These are phyloP conservation scores for Cottoperca gobio DNA, from an alignment of 2,797 vertebrate species.

Conservation along the genomic window DNA sequence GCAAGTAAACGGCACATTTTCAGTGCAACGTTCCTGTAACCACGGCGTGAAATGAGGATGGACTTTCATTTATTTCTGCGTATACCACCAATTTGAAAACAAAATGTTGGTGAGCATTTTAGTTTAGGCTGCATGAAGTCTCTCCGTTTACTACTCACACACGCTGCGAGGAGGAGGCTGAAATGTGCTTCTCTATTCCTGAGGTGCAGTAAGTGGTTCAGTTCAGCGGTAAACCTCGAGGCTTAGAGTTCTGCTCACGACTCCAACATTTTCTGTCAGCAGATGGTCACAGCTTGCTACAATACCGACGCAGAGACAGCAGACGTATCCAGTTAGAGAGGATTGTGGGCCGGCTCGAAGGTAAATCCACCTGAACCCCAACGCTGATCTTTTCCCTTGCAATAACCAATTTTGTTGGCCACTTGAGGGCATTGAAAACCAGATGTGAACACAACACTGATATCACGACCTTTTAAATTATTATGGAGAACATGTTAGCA, in stretches of 20 bases:
- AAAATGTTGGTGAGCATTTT: neutral
- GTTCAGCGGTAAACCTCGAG: neutral
- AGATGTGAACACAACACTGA: neutral
- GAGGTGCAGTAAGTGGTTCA: neutral
- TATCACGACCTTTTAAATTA: too few relatives aligned
- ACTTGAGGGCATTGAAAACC: neutral
- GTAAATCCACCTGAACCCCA: neutral
- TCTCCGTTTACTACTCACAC: neutral
- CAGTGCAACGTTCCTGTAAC: neutral
- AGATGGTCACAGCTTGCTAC: slow-evolving; percentile 21
- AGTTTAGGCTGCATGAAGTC: neutral
- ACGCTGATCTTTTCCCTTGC: neutral
- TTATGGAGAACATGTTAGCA: neutral
- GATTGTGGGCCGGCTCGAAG: neutral
- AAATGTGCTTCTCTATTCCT: slow-evolving; percentile 12
- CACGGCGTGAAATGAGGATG: neutral
- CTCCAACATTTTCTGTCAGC: neutral
- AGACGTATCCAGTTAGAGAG: slow-evolving; percentile 10
- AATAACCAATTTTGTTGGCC: too few relatives aligned
- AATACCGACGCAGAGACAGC: neutral
- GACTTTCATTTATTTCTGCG: neutral
- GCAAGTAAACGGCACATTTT: neutral
- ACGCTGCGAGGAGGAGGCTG: neutral
- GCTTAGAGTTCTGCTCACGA: slow-evolving; percentile 22
- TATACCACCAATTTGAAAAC: neutral